A percentile compares a stretch with the other conserved stretches of the same genome.
phyloP scores from a whole-genome alignment of 2,797 vertebrate genomes.

The Loriculus beryllinus region DNA sequence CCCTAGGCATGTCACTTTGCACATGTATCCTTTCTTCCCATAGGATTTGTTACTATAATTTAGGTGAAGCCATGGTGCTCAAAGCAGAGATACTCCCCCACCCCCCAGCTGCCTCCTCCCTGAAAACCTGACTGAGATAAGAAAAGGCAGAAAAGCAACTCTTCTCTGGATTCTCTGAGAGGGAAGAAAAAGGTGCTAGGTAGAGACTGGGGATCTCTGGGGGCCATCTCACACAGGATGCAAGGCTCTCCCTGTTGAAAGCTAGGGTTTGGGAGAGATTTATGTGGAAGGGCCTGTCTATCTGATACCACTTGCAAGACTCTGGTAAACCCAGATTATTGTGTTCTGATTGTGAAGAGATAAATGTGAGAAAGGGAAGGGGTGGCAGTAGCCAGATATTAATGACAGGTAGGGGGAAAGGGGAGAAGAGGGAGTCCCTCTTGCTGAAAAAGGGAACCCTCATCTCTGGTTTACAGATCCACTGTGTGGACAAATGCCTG shows the following conservation, averaged over 20 bases:
- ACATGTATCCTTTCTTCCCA: neutral
- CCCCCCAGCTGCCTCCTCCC: neutral
- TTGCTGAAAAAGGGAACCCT: neutral
- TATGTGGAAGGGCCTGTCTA: fast-evolving
- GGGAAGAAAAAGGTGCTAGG: neutral
- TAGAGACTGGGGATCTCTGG: neutral
- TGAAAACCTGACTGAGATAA: neutral
- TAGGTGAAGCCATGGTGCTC: neutral
- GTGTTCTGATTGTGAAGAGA: neutral
- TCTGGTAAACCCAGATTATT: neutral
- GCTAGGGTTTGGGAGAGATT: neutral
- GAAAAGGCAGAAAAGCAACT: neutral
- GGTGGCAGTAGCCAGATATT: neutral
- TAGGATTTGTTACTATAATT: neutral
- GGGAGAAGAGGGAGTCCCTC: neutral
- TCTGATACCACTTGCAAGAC: neutral
- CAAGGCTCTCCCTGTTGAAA: neutral
- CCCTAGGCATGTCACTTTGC: neutral
- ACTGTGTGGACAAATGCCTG: neutral
- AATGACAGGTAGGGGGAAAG: neutral
- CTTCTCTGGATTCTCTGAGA: neutral
- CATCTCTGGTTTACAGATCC: neutral
- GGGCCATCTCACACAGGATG: neutral
- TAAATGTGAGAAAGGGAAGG: neutral
- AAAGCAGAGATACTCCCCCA: neutral